Conservation (phyloP, 2,888 invertebrate genomes). For the Seira ritae region DNA sequence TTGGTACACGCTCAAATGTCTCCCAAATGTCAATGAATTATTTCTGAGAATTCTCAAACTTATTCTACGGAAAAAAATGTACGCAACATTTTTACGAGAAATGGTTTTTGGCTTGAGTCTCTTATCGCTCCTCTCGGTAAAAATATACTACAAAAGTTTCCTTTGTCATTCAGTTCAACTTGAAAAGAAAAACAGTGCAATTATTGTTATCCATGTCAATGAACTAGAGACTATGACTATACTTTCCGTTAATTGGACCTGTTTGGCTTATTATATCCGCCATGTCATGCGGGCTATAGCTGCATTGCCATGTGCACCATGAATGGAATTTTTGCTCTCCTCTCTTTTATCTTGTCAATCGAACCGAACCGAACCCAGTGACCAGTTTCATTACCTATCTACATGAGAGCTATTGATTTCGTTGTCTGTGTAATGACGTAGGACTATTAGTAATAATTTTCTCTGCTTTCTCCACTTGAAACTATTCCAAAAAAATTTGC, state of each 20-base stretch:
- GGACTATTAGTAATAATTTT: no score
- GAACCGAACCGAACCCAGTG: background rate
- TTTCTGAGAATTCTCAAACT: background rate
- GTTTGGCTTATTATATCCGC: background rate
- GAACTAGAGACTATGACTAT: no score
- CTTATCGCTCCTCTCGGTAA: background rate
- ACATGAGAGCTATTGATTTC: no score
- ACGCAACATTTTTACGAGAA: background rate
- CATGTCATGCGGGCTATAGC: background rate
- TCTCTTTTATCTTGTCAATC: no score
- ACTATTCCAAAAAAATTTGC: background rate
- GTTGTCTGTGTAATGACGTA: no score
- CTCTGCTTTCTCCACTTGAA: background rate
- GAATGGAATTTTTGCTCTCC: background rate
- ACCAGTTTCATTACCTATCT: no score
- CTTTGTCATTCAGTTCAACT: slow-evolving; percentile 16
- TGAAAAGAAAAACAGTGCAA: background rate
- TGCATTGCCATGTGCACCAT: background rate
- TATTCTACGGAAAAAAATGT: background rate
- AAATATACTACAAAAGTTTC: background rate
- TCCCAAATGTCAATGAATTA: slow-evolving; percentile 10
- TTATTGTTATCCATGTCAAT: slow-evolving; percentile 6
- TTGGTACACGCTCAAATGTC: background rate
- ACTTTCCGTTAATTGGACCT: background rate
- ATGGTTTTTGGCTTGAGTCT: background rate